Percentiles rank a stretch among this genome's conserved stretches.
These are phyloP conservation scores for Phymatocera aterrima DNA, from an alignment of 2,888 invertebrate genomes.

Conservation along the genomic window DNA sequence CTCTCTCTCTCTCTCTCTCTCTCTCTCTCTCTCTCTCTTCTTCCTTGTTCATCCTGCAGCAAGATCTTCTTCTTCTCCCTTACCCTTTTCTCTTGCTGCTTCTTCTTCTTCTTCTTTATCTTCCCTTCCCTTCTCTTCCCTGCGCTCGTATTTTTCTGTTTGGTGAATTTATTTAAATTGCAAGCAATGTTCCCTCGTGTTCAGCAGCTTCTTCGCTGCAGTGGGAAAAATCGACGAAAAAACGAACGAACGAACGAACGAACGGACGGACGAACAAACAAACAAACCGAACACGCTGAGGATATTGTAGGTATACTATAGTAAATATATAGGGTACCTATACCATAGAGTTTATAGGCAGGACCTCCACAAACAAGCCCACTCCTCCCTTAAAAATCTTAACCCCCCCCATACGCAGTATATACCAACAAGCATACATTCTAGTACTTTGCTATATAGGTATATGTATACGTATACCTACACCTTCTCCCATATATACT, in stretches of 20 bases:
- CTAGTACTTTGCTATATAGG: too few species aligned
- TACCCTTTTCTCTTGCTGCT: too few species aligned
- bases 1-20: background rate
- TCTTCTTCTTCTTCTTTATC: background rate
- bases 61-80: too few species aligned
- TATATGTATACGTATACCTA: background rate
- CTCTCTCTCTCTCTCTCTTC: constrained; percentile 7
- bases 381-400: background rate
- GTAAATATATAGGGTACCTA: too few species aligned
- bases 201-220: constrained; percentile 70
- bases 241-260: constrained; percentile 43
- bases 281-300: too few species aligned
- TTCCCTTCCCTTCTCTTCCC: background rate
- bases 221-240: constrained; percentile 48
- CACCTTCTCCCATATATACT: background rate
- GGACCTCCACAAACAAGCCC: constrained; percentile 31
- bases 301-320: too few species aligned
- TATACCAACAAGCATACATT: too few species aligned
- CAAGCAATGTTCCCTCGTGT: constrained; percentile 73
- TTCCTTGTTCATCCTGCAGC: too few species aligned
- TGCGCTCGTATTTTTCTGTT: constrained; percentile 37
- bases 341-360: constrained; percentile 45
- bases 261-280: constrained; percentile 24
- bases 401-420: too few species aligned
- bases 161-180: constrained; percentile 73